phyloP scores from a whole-genome alignment of 2,113 vertebrate species.

The Pardalotus punctatus region DNA sequence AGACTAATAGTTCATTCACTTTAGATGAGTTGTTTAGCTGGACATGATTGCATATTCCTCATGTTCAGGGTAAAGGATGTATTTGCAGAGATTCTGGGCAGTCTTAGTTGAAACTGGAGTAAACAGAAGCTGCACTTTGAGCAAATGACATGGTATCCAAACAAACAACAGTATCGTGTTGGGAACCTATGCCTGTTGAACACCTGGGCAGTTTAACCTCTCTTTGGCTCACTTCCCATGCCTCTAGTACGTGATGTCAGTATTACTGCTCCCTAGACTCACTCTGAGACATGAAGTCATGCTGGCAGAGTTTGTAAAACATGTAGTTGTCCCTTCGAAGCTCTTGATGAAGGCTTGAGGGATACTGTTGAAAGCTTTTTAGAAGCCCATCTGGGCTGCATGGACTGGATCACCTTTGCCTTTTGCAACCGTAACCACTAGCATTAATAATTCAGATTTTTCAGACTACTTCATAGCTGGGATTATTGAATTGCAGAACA shows the following conservation, averaged over 20 bases:
- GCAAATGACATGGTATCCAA: neutral
- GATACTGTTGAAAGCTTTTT: neutral
- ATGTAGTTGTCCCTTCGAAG: neutral
- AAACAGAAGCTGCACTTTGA: neutral
- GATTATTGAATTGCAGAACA: neutral
- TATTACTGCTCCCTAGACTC: neutral
- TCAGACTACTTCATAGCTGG: neutral
- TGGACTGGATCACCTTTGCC: neutral
- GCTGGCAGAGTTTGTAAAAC: neutral
- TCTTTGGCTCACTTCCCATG: neutral
- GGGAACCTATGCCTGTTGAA: neutral
- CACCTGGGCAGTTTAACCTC: neutral
- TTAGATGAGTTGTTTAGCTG: neutral
- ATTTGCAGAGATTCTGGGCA: neutral
- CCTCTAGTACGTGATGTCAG: fast-evolving
- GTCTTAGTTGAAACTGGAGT: neutral
- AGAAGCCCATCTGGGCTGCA: neutral
- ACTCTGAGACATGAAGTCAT: neutral
- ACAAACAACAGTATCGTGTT: neutral
- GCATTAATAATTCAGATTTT: neutral
- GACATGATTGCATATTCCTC: neutral
- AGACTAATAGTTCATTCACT: neutral
- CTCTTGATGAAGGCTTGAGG: neutral
- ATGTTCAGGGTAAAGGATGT: neutral
- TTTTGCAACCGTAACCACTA: neutral